Conservation (phyloP, 2,888 invertebrate genomes). For the Leucophenga montana region DNA sequence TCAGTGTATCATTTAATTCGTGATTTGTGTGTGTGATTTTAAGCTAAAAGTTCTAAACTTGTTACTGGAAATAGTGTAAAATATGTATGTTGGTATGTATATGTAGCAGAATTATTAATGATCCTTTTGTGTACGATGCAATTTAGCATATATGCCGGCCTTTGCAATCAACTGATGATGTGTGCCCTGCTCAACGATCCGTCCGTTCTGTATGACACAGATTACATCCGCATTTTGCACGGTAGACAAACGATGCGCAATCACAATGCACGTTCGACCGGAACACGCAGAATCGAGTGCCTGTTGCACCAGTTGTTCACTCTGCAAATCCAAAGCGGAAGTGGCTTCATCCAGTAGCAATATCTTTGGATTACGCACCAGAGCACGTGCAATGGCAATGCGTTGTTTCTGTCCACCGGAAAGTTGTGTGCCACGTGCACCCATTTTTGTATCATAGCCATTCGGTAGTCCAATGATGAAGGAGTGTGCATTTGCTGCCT, state of each 20-base stretch:
- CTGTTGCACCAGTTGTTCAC: slow-evolving; percentile 85
- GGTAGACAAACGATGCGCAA: slow-evolving; percentile 89
- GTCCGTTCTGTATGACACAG: slow-evolving; percentile 85
- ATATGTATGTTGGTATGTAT: no score
- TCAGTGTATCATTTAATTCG: no score
- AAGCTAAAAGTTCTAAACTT: no score
- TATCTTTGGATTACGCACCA: slow-evolving; percentile 83
- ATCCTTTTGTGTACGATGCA: slow-evolving; percentile 77
- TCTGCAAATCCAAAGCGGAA: slow-evolving; percentile 84
- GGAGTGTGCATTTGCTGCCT: slow-evolving; percentile 84
- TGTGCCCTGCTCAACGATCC: slow-evolving; percentile 84
- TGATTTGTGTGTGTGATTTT: no score
- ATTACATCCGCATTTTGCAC: slow-evolving; percentile 89
- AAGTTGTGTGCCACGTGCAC: slow-evolving; percentile 84
- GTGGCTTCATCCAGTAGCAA: slow-evolving; percentile 85
- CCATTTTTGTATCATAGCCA: slow-evolving; percentile 84
- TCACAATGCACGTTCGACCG: slow-evolving; percentile 88
- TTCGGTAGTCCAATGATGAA: slow-evolving; percentile 84
- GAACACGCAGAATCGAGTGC: slow-evolving; percentile 87
- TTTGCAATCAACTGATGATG: slow-evolving; percentile 82
- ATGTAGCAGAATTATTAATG: slow-evolving; percentile 35
- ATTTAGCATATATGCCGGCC: slow-evolving; percentile 79
- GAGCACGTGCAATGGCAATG: slow-evolving; percentile 86
- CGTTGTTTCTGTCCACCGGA: slow-evolving; percentile 92
- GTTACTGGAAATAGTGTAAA: no score